A percentile compares a stretch with the other conserved stretches of the same genome.
These are phyloP conservation scores for Ochropleura leucogaster DNA, from an alignment of 2,888 invertebrate species.

Conservation along the genomic window DNA sequence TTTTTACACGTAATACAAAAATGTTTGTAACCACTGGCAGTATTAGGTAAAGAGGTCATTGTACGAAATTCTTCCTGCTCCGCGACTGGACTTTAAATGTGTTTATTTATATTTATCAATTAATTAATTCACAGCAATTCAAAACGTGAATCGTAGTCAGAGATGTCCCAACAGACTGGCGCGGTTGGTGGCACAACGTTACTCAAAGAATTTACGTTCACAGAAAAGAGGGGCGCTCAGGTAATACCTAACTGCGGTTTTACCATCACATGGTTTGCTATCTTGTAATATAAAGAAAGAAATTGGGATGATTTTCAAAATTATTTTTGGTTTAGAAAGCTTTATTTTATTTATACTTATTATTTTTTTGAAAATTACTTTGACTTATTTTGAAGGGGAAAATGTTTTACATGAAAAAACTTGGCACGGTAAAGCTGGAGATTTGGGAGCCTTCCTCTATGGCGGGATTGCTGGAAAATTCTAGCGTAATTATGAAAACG, in stretches of 20 bases:
- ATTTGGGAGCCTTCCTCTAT: conserved; percentile 24
- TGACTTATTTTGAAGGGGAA: conserved; percentile 39
- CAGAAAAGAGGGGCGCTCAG: conserved; percentile 88
- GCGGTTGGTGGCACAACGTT: conserved; percentile 93
- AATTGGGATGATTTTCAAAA: conserved; percentile 2
- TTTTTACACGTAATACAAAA: too few relatives aligned
- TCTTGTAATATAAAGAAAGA: not conserved
- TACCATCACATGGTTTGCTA: not conserved
- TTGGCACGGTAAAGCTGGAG: conserved; percentile 32
- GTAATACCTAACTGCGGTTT: conserved; percentile 62
- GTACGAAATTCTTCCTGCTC: too few relatives aligned
- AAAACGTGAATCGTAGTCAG: conserved; percentile 84
- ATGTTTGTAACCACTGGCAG: too few relatives aligned
- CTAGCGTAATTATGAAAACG: conserved; percentile 20
- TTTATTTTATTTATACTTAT: conserved; percentile 47
- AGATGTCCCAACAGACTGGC: conserved; percentile 93
- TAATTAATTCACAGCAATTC: conserved; percentile 66
- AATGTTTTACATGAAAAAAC: conserved; percentile 45
- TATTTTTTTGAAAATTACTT: conserved; percentile 28
- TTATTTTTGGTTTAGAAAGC: not conserved
- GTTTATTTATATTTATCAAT: not conserved
- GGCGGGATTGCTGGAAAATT: conserved; percentile 33
- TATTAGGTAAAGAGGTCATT: too few relatives aligned
- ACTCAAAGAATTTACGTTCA: conserved; percentile 92
- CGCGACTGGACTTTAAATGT: too few relatives aligned